Conservation (phyloP, 2,797 vertebrate genomes). For the Falco novaeseelandiae region DNA sequence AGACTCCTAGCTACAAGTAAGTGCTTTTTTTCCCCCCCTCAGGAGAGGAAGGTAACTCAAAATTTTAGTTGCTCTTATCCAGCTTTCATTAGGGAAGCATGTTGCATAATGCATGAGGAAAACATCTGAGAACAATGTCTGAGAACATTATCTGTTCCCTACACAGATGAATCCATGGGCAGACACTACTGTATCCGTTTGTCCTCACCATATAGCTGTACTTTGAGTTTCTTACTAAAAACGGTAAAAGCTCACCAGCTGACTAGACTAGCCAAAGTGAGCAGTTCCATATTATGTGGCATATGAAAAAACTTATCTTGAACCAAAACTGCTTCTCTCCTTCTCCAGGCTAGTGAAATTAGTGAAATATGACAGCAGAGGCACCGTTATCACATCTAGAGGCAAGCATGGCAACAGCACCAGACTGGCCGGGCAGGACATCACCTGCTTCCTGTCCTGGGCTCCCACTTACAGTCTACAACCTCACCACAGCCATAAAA, state of each 20-base stretch:
- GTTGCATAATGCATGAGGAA: slow-evolving; percentile 65
- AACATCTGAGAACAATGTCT: background rate
- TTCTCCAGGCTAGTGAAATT: background rate
- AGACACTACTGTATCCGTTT: background rate
- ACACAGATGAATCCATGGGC: background rate
- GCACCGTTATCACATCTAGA: background rate
- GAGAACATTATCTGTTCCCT: slow-evolving; percentile 25
- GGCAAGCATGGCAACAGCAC: background rate
- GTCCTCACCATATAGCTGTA: background rate
- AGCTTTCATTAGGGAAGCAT: slow-evolving; percentile 16
- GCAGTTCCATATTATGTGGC: background rate
- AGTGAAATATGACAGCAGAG: background rate
- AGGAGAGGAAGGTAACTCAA: slow-evolving; percentile 23
- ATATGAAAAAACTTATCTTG: background rate
- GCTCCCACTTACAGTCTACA: background rate
- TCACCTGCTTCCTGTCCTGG: background rate
- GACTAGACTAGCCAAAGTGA: background rate
- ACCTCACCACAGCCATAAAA: background rate
- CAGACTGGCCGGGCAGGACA: background rate
- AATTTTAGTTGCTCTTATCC: slow-evolving; percentile 29
- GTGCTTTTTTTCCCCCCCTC: slow-evolving; percentile 2
- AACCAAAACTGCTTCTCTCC: background rate
- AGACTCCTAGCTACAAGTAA: background rate
- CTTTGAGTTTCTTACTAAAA: background rate
- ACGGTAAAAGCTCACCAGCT: background rate